phyloP scores from a whole-genome alignment of 2,888 invertebrate genomes.

The Phortica okadai region DNA sequence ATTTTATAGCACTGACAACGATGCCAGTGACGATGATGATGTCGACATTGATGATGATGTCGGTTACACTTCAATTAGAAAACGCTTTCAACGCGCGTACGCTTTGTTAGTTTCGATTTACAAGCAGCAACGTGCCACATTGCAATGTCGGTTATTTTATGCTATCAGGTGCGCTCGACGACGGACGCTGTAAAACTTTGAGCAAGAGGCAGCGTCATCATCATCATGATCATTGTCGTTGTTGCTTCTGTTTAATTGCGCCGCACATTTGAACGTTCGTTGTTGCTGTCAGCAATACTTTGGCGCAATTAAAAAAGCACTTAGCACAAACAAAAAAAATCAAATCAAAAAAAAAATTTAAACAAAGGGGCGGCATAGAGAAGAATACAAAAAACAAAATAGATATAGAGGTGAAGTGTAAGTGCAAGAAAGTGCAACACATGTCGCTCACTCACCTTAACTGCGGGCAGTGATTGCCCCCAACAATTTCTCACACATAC shows the following conservation, averaged over 20 bases:
- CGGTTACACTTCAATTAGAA: conserved; percentile 18
- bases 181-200: too few relatives aligned
- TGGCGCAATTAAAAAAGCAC: conserved; percentile 21
- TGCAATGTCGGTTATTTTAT: too few relatives aligned
- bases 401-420: not conserved
- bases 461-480: not conserved
- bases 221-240: not conserved
- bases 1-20: conserved; percentile 44
- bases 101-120: conserved; percentile 17
- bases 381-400: conserved; percentile 15
- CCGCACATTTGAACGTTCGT: conserved; percentile 5
- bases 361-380: not conserved
- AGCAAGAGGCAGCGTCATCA: too few relatives aligned
- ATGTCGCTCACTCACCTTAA: conserved; percentile 9
- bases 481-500: conserved; percentile 20
- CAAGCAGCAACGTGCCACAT: not conserved
- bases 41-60: not conserved
- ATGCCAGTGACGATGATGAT: not conserved
- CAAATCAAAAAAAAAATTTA: not conserved
- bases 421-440: conserved; percentile 13
- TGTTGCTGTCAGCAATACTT: conserved; percentile 6
- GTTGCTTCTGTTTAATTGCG: conserved; percentile 20
- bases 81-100: conserved; percentile 18
- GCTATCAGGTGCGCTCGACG: too few relatives aligned
- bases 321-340: not conserved